Base-by-base conservation (phyloP, 2,888 invertebrate species). In the Chaetogeoica ovagalla region DNA sequence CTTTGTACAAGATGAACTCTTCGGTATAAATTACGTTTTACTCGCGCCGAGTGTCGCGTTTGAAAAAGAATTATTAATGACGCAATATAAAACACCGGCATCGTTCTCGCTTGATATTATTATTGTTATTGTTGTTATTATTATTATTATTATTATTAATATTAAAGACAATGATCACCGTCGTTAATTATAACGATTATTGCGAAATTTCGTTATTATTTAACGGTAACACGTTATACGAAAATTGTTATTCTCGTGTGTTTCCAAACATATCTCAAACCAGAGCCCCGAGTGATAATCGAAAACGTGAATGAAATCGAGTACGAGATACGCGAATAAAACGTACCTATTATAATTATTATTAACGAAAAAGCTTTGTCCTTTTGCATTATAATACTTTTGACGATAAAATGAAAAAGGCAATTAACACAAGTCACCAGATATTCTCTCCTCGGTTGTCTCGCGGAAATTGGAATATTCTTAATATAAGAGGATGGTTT, bases 61-160 rank as follows among this genome's bases (percentile, higher is more conserved):
- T 77, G 77, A 37, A 71, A 79, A 17, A 30, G 39, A 79, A 79
- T 71, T 79, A 79, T 79, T 79, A 71, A 79, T 57, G 79, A 63
- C n/a, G 55, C 39, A 63, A 71, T 71, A 79, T 79, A 79, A 63
- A 71, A 62, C 30, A 62, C 63, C 79, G 69, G 55, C 23, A 65
- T 37, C 48, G 48, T 48, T 48, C 48, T 15, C 48, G 48, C 19
- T 66, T 66, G 13, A 39, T 21, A 39, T 43, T 13, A 59, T 30
- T 30, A 30, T 30, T 30, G 4, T 30, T 30, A 30, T 30, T 30
- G 4, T 30, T 30, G 4, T 30, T 30, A 30, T 30, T 30, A 30
- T 30, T 30, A 30, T 30, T 30, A 30, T 30, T 30, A 30, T 30
- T 4, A 30, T 30, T 30, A 30, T 30, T 30, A 30, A 2, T 30